Evolutionary conservation across 1,140 invertebrate species (phyloP), one percentile per base, ranked within the genome.

Genomic region (Lepeophtheirus salmonis): DNA sequence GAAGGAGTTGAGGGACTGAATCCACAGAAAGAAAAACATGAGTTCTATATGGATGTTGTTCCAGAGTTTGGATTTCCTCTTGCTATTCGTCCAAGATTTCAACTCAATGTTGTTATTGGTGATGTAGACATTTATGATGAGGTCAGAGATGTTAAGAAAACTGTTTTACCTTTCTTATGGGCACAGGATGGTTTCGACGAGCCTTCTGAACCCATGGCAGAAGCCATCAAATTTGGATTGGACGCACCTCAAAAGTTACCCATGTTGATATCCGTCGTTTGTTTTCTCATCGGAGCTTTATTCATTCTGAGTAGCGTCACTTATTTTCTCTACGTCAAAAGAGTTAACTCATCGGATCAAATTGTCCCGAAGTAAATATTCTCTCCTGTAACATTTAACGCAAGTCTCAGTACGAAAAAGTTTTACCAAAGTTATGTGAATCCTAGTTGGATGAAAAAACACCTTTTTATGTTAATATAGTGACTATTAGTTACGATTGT

Each of bases 31-130:
- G 57, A 61, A 17, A 57, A 64, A 21, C 71, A 73, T 53, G 62
- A 69, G 41, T 67, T 70, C 18, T 70, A 63, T 62, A 62, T 72
- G 53, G 69, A 72, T 52, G 55, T 73, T 48, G 67, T 70, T 56
- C 76, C 81, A 63, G 83, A 59, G 16, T 50, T 59, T 41, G 57
- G 57, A 3, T 50, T 59, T n/a, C 57, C 57, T 4, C 20, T 59
- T 14, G 57, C 57, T 12, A 59, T 59, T 23, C 26, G 57, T 3
- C 57, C 57, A 3, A 24, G 57, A 2, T 59, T 59, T 16, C 57
- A 59, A 18, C 30, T 59, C 23, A 59, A 59, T 22, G 18, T 59
- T 22, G 18, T 59, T 22, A 59, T 59, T 17, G 49, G 49, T n/a
- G 26, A 59, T 22, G 30, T 52, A 50, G 53, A 55, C 23, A 55